Evolutionary conservation across 2,113 vertebrate species (phyloP), one percentile per base, ranked within the genome.

Genomic region (Ochotona princeps): DNA sequence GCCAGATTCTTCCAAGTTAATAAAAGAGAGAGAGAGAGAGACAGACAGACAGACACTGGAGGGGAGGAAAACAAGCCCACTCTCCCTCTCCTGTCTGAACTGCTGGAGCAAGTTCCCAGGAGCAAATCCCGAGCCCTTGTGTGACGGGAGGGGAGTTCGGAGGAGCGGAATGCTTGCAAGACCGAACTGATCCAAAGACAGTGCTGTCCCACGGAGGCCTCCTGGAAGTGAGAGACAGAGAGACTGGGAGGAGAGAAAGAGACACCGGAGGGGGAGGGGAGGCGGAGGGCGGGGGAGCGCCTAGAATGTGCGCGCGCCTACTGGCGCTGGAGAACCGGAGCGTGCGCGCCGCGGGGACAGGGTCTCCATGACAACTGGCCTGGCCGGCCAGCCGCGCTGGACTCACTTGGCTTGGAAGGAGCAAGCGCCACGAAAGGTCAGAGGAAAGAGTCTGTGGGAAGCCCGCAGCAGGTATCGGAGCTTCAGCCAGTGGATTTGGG

Each of bases 361-460:
- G 61, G 96, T 98, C 98, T 97, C 98, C 98, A 98, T 98, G 98
- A 97, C 98, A 97, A 98, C 98, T 95, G 92, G 96, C 97, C 96
- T 38, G 97, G 97, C 97, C 95, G 75, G 97, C 93, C 96, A 87
- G 96, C 93, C 65, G 93, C 60, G 96, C 91, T 96, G 86, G 82
- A 97, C 96, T 98, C 97, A 96, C 96, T 98, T 97, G 96, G 94
- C 96, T 44, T 96, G 96, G 96, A 97, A 97, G 97, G 96, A 94
- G 38, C 38, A 44, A 44, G 95, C 96, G 61, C 97, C 95, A 94
- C 0, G 49, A 97, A 97, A 98, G 98, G 98, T 98, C 98, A 98
- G 95, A 93, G 94, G 98, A 98, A 98, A 97, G 97, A 98, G 98
- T 44, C 78, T 98, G 97, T 98, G 98, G 97, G 98, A 98, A 98